These are phyloP conservation scores for Elgaria multicarinata DNA, from an alignment of 2,113 vertebrate genomes.

Conservation along the genomic window DNA sequence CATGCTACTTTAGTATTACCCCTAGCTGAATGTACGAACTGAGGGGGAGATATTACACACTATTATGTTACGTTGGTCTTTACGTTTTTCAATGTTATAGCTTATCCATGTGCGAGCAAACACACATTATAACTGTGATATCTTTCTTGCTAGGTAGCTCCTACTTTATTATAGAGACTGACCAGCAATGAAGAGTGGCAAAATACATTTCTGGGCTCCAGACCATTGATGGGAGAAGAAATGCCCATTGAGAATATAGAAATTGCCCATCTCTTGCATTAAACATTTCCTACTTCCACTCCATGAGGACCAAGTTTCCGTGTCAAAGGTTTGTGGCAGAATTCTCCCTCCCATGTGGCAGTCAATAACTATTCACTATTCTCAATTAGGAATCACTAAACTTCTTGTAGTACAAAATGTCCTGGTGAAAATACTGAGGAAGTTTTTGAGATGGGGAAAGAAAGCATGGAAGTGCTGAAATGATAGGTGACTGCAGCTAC, in stretches of 20 bases:
- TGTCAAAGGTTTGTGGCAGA: neutral
- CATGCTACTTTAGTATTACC: neutral
- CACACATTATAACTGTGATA: neutral
- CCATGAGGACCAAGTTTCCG: neutral
- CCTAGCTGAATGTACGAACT: neutral
- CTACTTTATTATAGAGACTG: neutral
- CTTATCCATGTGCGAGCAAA: neutral
- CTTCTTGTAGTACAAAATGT: neutral
- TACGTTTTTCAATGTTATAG: neutral
- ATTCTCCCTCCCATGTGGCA: neutral
- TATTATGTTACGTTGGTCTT: neutral
- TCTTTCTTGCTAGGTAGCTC: neutral
- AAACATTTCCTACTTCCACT: neutral
- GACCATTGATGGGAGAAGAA: neutral
- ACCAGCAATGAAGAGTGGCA: neutral
- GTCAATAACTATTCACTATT: neutral
- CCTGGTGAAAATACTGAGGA: too few relatives aligned
- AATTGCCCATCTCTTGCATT: neutral
- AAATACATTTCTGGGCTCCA: neutral
- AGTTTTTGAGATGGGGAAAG: too few relatives aligned
- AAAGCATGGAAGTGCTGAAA: neutral
- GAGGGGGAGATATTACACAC: neutral
- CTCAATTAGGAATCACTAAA: neutral
- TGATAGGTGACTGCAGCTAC: neutral
- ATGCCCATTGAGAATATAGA: neutral